Base-by-base conservation (phyloP, 37 sponge, comb jelly and placozoan genomes). In the Halisarca cf. caerulea region DNA sequence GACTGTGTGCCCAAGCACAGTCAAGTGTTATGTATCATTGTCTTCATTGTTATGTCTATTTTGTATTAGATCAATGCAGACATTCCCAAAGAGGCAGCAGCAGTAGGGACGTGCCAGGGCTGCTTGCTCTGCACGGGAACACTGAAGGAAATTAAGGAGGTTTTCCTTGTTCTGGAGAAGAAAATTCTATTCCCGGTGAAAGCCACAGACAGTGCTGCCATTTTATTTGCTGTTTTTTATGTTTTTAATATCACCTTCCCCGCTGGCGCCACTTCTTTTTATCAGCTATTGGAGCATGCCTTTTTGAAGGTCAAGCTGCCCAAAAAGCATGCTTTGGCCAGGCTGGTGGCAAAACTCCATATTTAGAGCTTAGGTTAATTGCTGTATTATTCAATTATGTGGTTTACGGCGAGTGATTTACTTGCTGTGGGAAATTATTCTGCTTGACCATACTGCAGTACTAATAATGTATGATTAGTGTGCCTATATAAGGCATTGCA, bases 201-300 rank as follows among this genome's bases (percentile, higher is more conserved):
- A 27, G 27, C 27, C 8, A 66, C 68, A 66, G 25, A 66, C 8
- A 27, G 25, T 9, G 68, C 23, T 18, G 68, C 27, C 9, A 27
- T 27, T 8, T n/a, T 66, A 14, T 66, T 66, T n/a, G 68, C 68
- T 9, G 14, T 27, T 9, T 66, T 66, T 66, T 66, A 25, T 66
- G 68, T 66, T 24, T 66, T 66, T 27, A 66, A 66, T 27, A 66
- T 66, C 27, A 66, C 8, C 68, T 66, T 24, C 68, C 20, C 68
- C 23, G 8, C 28, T 25, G 68, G 68, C 20, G 23, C 68, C 28
- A 14, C 20, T 15, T 66, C 68, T 24, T 24, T 66, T 25, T 66
- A 24, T 66, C 68, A 66, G 68, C 23, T 66, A 9, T 24, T 66
- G 9, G 68, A 66, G n/a, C n/a, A n/a, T n/a, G n/a, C n/a, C n/a